A percentile compares a stretch with the other conserved stretches of the same genome.
Conservation (phyloP, 2,888 invertebrate species). For the Epirrita christyi region DNA sequence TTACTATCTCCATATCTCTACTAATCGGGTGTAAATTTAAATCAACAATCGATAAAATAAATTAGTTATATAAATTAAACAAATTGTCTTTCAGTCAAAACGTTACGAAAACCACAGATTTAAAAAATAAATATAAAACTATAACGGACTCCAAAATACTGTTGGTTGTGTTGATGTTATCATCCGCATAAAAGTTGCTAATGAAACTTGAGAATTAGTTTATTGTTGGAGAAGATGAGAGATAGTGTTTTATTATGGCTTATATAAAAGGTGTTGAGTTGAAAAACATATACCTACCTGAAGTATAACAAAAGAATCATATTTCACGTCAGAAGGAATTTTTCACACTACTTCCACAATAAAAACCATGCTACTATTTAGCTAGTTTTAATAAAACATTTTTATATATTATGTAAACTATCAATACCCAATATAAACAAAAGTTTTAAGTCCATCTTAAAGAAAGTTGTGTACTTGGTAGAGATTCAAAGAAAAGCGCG, state of each 20-base stretch:
- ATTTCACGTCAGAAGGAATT: background rate
- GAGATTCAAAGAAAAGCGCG: too few relatives aligned
- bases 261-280: conserved; percentile 7
- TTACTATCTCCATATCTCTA: too few relatives aligned
- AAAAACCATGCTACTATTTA: background rate
- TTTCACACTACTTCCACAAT: background rate
- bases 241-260: conserved; percentile 17
- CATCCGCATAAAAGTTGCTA: conserved; percentile 31
- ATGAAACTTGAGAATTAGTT: conserved; percentile 35
- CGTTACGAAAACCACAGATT: conserved; percentile 5
- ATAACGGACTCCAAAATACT: conserved; percentile 8
- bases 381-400: too few relatives aligned
- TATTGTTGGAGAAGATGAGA: conserved; percentile 23
- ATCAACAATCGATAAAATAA: conserved; percentile 21
- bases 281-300: too few relatives aligned
- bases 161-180: conserved; percentile 15
- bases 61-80: conserved; percentile 30
- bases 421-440: too few relatives aligned
- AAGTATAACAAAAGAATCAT: background rate
- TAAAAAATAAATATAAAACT: background rate
- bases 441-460: too few relatives aligned
- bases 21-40: conserved; percentile 12
- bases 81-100: conserved; percentile 26
- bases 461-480: too few relatives aligned
- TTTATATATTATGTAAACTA: too few relatives aligned